Conservation (phyloP, 2,113 vertebrate species). For the Chunga burmeisteri region DNA sequence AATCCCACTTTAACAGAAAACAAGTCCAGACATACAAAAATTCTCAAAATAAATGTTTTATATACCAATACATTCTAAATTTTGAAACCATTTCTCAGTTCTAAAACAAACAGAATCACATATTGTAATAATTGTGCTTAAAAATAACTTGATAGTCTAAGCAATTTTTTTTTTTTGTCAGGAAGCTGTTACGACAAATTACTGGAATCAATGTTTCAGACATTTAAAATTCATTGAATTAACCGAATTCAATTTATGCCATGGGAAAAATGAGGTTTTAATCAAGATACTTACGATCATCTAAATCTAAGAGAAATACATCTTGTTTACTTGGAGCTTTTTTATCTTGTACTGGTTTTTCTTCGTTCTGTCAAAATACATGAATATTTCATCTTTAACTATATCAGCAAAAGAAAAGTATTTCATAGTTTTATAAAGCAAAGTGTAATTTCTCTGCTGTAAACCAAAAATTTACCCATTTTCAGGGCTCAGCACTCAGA, state of each 20-base stretch:
- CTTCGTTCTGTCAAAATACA: conserved; percentile 79
- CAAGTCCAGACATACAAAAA: neutral
- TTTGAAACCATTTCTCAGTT: neutral
- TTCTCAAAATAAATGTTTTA: neutral
- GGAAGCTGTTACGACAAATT: neutral
- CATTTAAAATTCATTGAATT: neutral
- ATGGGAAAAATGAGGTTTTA: neutral
- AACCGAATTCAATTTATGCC: neutral
- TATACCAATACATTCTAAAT: neutral
- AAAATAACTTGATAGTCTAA: neutral
- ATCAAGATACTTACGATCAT: conserved; percentile 88
- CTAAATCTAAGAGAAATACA: conserved; percentile 88
- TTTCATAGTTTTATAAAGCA: neutral
- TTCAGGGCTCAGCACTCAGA: neutral
- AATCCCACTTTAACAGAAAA: neutral
- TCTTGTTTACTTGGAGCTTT: conserved; percentile 71
- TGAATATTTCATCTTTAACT: neutral
- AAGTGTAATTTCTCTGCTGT: neutral
- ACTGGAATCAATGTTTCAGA: neutral
- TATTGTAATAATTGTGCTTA: neutral
- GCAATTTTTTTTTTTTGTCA: neutral
- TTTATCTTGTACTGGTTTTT: conserved; percentile 54
- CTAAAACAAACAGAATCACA: neutral
- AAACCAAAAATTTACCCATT: neutral
- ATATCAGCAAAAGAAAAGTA: neutral